Evolutionary conservation across 1,140 invertebrate genomes (phyloP).

Genomic region (Drosophila setifemur): DNA sequence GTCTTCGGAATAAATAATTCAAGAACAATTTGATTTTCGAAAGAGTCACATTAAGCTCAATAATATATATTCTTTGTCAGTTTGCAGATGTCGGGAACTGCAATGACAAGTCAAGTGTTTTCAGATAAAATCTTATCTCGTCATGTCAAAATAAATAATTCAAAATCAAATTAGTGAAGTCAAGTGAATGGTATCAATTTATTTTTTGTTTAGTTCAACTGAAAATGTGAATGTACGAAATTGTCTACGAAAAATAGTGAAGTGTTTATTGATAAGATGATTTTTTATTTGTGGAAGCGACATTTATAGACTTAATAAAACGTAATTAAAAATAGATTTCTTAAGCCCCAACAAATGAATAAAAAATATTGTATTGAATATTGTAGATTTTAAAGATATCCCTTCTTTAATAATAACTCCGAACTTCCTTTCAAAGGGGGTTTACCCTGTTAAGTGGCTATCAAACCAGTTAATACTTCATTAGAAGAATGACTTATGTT

Average conservation of each 20-base stretch:
- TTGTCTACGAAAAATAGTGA: neutral
- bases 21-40: neutral
- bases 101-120: neutral
- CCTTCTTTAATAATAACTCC: neutral
- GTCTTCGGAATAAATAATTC: neutral
- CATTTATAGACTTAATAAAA: no score
- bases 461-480: neutral
- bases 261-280: neutral
- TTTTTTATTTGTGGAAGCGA: neutral
- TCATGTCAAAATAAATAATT: conserved; percentile 25
- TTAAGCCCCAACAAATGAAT: no score
- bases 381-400: no score
- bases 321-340: no score
- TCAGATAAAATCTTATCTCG: conserved; percentile 16
- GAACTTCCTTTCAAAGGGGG: neutral
- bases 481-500: neutral
- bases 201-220: neutral
- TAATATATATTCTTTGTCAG: conserved; percentile 26
- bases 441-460: neutral
- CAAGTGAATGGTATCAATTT: neutral
- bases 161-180: conserved; percentile 20
- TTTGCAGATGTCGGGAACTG: neutral
- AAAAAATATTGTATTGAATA: no score
- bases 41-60: conserved; percentile 1
- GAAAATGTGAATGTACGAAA: conserved; percentile 15